A percentile compares a stretch with the other conserved stretches of the same genome.
Evolutionary conservation across 1,140 invertebrate species (phyloP).

Genomic region (Drosophila varians): DNA sequence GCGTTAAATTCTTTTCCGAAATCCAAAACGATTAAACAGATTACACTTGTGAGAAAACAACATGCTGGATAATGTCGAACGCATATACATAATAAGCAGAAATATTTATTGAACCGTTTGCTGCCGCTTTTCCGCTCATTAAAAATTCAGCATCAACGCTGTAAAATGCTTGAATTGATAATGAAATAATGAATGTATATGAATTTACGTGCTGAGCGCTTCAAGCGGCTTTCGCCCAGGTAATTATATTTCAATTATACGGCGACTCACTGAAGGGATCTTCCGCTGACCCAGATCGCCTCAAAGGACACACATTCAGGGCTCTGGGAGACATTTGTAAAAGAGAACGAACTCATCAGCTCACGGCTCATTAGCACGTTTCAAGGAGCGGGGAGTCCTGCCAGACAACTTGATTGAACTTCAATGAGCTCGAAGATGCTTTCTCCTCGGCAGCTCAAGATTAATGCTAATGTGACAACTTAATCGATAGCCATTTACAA

Average conservation of each 20-base stretch:
- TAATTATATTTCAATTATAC: constrained; percentile 74
- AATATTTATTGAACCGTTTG: constrained; percentile 40
- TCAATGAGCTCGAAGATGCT: constrained; percentile 48
- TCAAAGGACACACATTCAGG: constrained; percentile 12
- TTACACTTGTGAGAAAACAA: constrained; percentile 47
- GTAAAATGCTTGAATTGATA: constrained; percentile 43
- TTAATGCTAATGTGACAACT: constrained; percentile 82
- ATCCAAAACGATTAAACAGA: constrained; percentile 27
- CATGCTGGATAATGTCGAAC: constrained; percentile 22
- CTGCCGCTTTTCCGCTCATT: constrained; percentile 32
- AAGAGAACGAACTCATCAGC: constrained; percentile 48
- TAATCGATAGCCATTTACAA: constrained; percentile 82
- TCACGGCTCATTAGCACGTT: constrained; percentile 70
- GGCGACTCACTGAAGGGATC: neutral
- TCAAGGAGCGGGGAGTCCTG: neutral
- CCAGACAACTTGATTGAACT: constrained; percentile 75
- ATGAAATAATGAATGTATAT: constrained; percentile 56
- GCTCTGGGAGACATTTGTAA: constrained; percentile 7
- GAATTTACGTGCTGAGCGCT: constrained; percentile 11
- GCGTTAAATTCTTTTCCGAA: constrained; percentile 5
- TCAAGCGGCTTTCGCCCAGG: constrained; percentile 39
- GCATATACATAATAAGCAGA: constrained; percentile 35
- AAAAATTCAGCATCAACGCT: constrained; percentile 40
- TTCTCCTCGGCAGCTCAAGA: constrained; percentile 48
- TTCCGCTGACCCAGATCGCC: constrained; percentile 40